Evolutionary conservation across 2,888 invertebrate genomes (phyloP).

Genomic region (Gortyna flavago): DNA sequence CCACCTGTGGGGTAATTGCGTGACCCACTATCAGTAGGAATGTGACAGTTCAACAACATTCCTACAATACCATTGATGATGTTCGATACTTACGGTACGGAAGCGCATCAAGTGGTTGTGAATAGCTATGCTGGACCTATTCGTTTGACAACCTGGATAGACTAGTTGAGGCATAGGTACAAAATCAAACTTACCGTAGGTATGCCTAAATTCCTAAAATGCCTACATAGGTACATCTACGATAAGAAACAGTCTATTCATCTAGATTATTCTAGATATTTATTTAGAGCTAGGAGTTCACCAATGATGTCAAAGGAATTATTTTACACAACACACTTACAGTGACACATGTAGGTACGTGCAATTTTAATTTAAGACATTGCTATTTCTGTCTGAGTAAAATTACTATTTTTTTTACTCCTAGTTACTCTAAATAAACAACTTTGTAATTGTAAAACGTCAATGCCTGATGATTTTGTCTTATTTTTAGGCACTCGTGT

Average conservation of each 20-base stretch:
- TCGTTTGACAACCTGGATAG: too few relatives aligned
- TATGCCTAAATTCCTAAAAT: not conserved
- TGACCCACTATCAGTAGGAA: too few relatives aligned
- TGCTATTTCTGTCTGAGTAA: constrained; percentile 47
- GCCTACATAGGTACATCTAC: not conserved
- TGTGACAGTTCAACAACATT: too few relatives aligned
- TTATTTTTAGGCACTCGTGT: constrained; percentile 24
- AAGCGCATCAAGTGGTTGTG: too few relatives aligned
- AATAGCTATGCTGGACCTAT: too few relatives aligned
- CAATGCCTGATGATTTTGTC: constrained; percentile 11
- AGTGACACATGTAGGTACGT: constrained; percentile 23
- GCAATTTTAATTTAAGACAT: constrained; percentile 49
- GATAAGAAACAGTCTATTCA: not conserved
- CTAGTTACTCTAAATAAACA: constrained; percentile 18
- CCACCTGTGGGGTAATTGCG: not conserved
- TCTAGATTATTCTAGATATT: constrained; percentile 5
- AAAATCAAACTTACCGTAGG: not conserved
- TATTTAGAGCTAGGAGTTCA: constrained; percentile 33
- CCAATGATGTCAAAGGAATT: constrained; percentile 52
- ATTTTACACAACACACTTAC: constrained; percentile 25
- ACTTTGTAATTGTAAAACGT: constrained; percentile 30
- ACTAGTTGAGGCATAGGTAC: too few relatives aligned
- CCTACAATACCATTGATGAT: too few relatives aligned
- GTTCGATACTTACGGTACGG: too few relatives aligned
- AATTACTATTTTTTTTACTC: constrained; percentile 39